A percentile compares a stretch with the other conserved stretches of the same genome.
Evolutionary conservation across 2,113 vertebrate genomes (phyloP).

Genomic region (Mirounga angustirostris): DNA sequence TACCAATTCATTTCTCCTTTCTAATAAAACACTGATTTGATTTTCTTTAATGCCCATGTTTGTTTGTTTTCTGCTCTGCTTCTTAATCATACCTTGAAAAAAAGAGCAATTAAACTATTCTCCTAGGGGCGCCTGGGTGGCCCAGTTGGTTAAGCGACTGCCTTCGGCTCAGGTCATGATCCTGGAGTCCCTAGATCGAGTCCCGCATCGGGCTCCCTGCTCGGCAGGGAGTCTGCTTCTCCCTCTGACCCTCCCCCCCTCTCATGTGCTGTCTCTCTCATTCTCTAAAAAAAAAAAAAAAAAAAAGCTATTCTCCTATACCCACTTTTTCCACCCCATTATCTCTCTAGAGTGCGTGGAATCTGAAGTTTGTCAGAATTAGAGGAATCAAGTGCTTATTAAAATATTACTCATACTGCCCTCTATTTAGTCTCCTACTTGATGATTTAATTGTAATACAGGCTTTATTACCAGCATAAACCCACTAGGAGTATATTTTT

Average conservation of each 20-base stretch:
- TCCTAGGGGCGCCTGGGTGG: neutral
- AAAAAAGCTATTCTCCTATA: neutral
- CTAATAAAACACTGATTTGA: neutral
- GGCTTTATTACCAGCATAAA: neutral
- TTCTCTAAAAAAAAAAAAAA: too few relatives aligned
- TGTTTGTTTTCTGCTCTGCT: neutral
- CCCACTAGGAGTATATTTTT: neutral
- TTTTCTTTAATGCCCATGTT: neutral
- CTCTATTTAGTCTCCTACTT: neutral
- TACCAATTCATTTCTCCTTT: neutral
- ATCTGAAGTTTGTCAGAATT: conserved; percentile 18
- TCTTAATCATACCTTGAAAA: neutral
- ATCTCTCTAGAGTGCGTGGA: neutral
- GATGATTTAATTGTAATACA: neutral
- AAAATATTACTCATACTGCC: neutral
- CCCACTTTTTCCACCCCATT: neutral
- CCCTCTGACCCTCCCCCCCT: too few relatives aligned
- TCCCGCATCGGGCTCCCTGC: too few relatives aligned
- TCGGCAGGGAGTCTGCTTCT: too few relatives aligned
- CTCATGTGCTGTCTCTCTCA: too few relatives aligned
- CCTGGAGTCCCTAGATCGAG: too few relatives aligned
- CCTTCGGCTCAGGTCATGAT: too few relatives aligned
- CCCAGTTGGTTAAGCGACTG: too few relatives aligned
- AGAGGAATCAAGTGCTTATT: neutral
- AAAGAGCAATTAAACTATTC: neutral